Percentiles rank a stretch among this genome's conserved stretches.
Conservation (phyloP, 2,888 invertebrate species). For the Amphipyra tragopoginis region DNA sequence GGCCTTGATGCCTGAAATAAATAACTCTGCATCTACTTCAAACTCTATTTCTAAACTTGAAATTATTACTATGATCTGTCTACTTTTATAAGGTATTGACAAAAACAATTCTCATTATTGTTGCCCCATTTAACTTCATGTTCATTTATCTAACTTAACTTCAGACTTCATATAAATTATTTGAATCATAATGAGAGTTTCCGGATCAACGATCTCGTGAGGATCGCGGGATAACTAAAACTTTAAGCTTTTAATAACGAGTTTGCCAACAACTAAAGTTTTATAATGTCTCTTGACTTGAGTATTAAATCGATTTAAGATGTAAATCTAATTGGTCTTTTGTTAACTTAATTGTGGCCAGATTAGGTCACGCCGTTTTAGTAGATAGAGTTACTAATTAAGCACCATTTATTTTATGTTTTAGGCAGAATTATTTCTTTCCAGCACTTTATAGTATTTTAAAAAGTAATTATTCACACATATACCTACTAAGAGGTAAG, state of each 20-base stretch:
- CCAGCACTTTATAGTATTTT: no score
- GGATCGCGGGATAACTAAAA: constrained; percentile 43
- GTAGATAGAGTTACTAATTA: constrained; percentile 30
- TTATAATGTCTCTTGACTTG: constrained; percentile 43
- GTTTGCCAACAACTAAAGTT: constrained; percentile 47
- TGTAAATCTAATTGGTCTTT: constrained; percentile 56
- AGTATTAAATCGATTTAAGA: constrained; percentile 54
- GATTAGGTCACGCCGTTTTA: constrained; percentile 21
- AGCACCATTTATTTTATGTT: constrained; percentile 15
- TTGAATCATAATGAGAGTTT: constrained; percentile 49
- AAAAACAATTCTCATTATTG: neutral
- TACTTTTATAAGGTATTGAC: no score
- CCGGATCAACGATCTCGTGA: constrained; percentile 35
- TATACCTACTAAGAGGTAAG: no score
- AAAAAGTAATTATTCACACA: no score
- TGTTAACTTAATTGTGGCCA: constrained; percentile 36
- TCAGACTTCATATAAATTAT: constrained; percentile 47
- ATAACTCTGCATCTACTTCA: no score
- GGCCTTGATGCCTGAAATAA: no score
- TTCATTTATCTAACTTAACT: constrained; percentile 37
- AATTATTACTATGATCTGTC: no score
- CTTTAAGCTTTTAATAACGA: constrained; percentile 57
- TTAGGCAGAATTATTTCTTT: neutral
- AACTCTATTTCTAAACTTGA: no score
- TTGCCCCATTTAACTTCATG: constrained; percentile 15